A percentile compares a stretch with the other conserved stretches of the same genome.
Evolutionary conservation across 2,113 vertebrate genomes (phyloP).

Genomic region (Aix galericulata): DNA sequence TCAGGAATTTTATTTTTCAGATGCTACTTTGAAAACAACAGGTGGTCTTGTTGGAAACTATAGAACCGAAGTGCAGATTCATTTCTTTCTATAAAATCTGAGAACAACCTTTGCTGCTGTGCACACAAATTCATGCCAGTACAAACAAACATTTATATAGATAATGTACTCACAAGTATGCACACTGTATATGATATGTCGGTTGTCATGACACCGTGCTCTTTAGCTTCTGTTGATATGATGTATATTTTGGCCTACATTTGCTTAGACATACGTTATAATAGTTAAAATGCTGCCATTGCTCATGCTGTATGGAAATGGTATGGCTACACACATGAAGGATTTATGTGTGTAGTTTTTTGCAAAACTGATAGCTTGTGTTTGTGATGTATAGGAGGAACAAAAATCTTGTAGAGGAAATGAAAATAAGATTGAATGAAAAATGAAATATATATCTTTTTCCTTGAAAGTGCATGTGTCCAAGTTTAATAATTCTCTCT

Average conservation of each 20-base stretch:
- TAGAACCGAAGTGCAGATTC: background rate
- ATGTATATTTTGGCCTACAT: background rate
- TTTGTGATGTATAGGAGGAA: conserved; percentile 20
- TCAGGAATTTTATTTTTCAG: background rate
- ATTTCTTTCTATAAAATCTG: background rate
- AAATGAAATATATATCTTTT: background rate
- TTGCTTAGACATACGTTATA: background rate
- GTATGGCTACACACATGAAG: conserved; percentile 12
- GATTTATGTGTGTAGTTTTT: conserved; percentile 45
- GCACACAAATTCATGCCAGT: background rate
- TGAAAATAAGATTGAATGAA: conserved; percentile 12
- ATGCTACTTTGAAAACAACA: background rate
- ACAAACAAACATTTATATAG: background rate
- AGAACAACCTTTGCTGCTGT: background rate
- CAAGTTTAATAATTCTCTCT: background rate
- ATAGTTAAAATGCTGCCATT: conserved; percentile 73
- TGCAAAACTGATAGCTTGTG: background rate
- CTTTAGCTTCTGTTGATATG: background rate
- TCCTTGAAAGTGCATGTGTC: conserved; percentile 64
- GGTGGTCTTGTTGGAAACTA: background rate
- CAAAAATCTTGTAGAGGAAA: background rate
- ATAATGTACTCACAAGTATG: background rate
- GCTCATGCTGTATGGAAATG: conserved; percentile 66
- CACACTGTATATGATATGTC: background rate
- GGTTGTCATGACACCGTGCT: background rate